Base-by-base conservation (phyloP, 2,888 invertebrate species). In the Acleris laterana region DNA sequence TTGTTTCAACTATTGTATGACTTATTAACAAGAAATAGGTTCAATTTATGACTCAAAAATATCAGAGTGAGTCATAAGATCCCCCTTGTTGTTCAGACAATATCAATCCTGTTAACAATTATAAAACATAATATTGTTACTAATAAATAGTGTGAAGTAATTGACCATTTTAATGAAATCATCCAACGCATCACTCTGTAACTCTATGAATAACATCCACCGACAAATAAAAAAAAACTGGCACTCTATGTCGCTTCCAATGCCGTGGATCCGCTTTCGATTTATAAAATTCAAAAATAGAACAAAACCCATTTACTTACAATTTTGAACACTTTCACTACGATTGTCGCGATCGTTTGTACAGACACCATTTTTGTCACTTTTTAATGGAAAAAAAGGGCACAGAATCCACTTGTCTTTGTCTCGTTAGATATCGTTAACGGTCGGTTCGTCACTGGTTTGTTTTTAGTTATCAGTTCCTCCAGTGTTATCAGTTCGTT, bases 311-410 rank as follows among this genome's bases (percentile, higher is more conserved):
- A 62, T 49, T 51, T 82, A 94, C 96, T 95, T 93, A 97, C 97
- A 94, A 97, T 89, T 94, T 97, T 97, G 66, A 97, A 92, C 68
- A 95, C 90, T 94, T 97, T 97, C 79, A 97, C 94, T 85, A 96
- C 95, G 69, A 97, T 95, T 65, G 96, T 95, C 71, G 95, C 97
- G 75, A 97, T 96, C 53, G 96, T 96, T 84, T 96, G 96, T 68
- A 97, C 94, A 71, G 96, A 96, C 84, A 96, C 96, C 96, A 97
- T 96, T 91, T 92, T 72, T 72, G 70, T 71, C 66, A 71, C 71
- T 74, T 71, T 72, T 74, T 71, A 52, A 71, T 46, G 25, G n/a
- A n/a, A 63, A 68, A 68, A 70, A 63, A 65, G 67, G 71, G 70
- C 69, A 68, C 57, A 71, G 74, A 68, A 66, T 61, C 60, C 52